Conservation (phyloP, 2,797 vertebrate species). For the Taenioides sp. region DNA sequence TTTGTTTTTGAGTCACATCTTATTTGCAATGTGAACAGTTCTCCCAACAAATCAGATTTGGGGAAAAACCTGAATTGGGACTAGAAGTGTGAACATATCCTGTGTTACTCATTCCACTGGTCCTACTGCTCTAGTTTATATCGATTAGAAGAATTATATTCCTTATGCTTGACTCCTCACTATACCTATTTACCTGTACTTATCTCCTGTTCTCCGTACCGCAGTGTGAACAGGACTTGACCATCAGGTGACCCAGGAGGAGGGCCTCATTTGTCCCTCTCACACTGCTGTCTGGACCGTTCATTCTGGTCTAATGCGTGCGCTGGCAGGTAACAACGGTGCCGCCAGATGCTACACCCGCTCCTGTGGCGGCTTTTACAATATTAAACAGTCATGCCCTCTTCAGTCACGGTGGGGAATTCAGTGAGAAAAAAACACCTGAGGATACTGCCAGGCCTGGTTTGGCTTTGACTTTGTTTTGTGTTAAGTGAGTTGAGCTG, state of each 20-base stretch:
- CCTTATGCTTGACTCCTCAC: neutral
- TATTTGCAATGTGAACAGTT: no score
- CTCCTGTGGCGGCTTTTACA: slow-evolving; percentile 59
- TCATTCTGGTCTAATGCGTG: slow-evolving; percentile 65
- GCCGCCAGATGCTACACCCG: slow-evolving; percentile 70
- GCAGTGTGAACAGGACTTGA: slow-evolving; percentile 29
- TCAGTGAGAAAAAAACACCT: slow-evolving; percentile 52
- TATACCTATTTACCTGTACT: neutral
- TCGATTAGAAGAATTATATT: no score
- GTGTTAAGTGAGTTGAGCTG: slow-evolving; percentile 19
- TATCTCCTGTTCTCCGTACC: slow-evolving; percentile 25
- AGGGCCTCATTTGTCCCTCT: slow-evolving; percentile 69
- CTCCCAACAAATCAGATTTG: no score
- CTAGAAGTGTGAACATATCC: no score
- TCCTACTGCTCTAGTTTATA: no score
- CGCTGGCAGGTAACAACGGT: slow-evolving; percentile 57
- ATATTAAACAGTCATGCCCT: slow-evolving; percentile 64
- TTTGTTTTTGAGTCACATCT: no score
- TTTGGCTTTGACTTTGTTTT: slow-evolving; percentile 26
- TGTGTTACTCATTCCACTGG: no score
- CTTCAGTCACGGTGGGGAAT: slow-evolving; percentile 27
- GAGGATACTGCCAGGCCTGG: slow-evolving; percentile 37
- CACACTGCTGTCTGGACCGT: slow-evolving; percentile 64
- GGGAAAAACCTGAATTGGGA: no score
- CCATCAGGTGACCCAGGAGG: slow-evolving; percentile 68